Evolutionary conservation across 2,797 vertebrate species (phyloP).

Genomic region (Chelon labrosus): DNA sequence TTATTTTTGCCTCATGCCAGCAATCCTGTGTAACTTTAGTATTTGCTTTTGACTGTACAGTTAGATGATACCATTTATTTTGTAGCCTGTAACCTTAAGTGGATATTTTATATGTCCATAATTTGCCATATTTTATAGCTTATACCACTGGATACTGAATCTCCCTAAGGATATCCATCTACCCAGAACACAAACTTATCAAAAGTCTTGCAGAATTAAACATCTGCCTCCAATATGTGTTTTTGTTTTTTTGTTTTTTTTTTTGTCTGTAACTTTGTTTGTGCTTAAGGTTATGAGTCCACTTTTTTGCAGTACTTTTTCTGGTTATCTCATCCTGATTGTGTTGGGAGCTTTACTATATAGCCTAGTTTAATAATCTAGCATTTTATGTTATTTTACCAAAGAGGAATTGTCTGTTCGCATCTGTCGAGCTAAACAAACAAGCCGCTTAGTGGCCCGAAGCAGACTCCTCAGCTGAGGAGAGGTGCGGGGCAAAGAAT

Average conservation of each 20-base stretch:
- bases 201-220: neutral
- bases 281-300: too few species aligned
- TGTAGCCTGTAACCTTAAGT: too few species aligned
- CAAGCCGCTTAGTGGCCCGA: slow-evolving; percentile 8
- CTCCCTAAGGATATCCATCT: neutral
- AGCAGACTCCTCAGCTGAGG: slow-evolving; percentile 20
- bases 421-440: slow-evolving; percentile 30
- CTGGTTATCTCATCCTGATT: slow-evolving; percentile 9
- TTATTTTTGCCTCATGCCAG: too few species aligned
- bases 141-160: too few species aligned
- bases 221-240: too few species aligned
- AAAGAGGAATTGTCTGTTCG: slow-evolving; percentile 17
- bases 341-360: slow-evolving; percentile 15
- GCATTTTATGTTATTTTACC: slow-evolving; percentile 10
- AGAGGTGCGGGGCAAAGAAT: slow-evolving; percentile 29
- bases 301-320: neutral
- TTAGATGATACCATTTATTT: too few species aligned
- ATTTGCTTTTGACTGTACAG: too few species aligned
- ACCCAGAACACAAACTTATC: neutral
- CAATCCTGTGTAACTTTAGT: too few species aligned
- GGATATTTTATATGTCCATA: too few species aligned
- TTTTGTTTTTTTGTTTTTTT: too few species aligned
- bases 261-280: neutral
- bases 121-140: too few species aligned
- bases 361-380: neutral